Percentiles rank a stretch among this genome's conserved stretches.
These are phyloP conservation scores for Graphium colonna DNA, from an alignment of 2,888 invertebrate species.

Conservation along the genomic window DNA sequence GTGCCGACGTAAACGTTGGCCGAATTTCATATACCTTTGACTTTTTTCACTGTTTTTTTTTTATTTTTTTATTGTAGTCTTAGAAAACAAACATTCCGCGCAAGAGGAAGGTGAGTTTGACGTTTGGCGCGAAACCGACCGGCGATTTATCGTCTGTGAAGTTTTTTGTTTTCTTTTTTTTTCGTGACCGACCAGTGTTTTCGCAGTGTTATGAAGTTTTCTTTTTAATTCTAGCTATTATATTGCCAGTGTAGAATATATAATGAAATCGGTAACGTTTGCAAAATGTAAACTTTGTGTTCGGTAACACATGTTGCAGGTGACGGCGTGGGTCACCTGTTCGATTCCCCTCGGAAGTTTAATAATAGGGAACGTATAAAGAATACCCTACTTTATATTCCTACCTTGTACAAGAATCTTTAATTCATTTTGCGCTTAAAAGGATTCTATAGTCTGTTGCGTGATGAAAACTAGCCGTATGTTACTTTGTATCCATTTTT, in stretches of 20 bases:
- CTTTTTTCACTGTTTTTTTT: conserved; percentile 30
- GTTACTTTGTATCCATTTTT: too few relatives aligned
- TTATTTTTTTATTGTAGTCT: conserved; percentile 35
- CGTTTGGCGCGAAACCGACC: conserved; percentile 22
- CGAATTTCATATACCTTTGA: conserved; percentile 24
- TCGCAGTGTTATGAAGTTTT: too few relatives aligned
- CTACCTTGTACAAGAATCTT: too few relatives aligned
- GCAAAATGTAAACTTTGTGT: too few relatives aligned
- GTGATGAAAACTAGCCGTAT: too few relatives aligned
- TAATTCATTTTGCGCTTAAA: too few relatives aligned
- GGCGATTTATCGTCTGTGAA: conserved; percentile 1
- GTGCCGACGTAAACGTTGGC: conserved; percentile 50
- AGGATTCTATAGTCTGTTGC: too few relatives aligned
- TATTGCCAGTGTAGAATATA: too few relatives aligned
- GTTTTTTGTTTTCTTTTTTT: neutral
- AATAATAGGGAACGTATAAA: neutral
- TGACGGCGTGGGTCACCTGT: neutral
- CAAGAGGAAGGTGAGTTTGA: conserved; percentile 74
- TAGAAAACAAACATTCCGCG: conserved; percentile 67
- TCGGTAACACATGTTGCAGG: neutral
- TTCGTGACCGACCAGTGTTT: neutral
- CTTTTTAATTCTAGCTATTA: too few relatives aligned
- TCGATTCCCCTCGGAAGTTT: neutral
- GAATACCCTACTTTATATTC: neutral
- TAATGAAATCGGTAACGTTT: too few relatives aligned